Conservation (phyloP, 2,888 invertebrate genomes). For the Venusia cambrica region DNA sequence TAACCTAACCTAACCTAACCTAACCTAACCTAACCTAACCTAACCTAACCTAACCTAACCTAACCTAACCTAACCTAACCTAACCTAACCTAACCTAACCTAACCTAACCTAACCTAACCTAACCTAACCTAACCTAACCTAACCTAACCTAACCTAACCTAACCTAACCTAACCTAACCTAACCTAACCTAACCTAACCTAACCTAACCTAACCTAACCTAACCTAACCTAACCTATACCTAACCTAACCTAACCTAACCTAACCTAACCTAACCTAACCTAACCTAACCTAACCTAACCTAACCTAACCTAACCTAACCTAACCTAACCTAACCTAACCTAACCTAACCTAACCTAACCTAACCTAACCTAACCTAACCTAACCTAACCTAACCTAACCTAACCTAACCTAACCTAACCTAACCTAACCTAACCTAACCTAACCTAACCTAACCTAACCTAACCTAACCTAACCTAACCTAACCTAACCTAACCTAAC, state of each 20-base stretch:
- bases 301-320: no score
- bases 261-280: no score
- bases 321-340: no score
- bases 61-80: conserved; percentile 18
- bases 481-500: conserved; percentile 23
- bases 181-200: conserved; percentile 19
- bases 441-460: conserved; percentile 6
- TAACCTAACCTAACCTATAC: conserved; percentile 10
- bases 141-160: conserved; percentile 14
- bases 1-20: conserved; percentile 22
- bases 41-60: conserved; percentile 20
- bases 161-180: conserved; percentile 19
- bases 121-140: conserved; percentile 21
- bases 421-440: conserved; percentile 18
- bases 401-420: conserved; percentile 22
- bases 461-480: conserved; percentile 21
- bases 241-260: no score
- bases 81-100: conserved; percentile 19
- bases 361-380: conserved; percentile 22
- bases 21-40: conserved; percentile 22
- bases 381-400: conserved; percentile 18
- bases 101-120: conserved; percentile 19
- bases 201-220: conserved; percentile 17
- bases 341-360: conserved; percentile 16
- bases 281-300: no score